A percentile compares a stretch with the other conserved stretches of the same genome.
Evolutionary conservation across 2,113 vertebrate species (phyloP).

Genomic region (Ploceus nigricollis): DNA sequence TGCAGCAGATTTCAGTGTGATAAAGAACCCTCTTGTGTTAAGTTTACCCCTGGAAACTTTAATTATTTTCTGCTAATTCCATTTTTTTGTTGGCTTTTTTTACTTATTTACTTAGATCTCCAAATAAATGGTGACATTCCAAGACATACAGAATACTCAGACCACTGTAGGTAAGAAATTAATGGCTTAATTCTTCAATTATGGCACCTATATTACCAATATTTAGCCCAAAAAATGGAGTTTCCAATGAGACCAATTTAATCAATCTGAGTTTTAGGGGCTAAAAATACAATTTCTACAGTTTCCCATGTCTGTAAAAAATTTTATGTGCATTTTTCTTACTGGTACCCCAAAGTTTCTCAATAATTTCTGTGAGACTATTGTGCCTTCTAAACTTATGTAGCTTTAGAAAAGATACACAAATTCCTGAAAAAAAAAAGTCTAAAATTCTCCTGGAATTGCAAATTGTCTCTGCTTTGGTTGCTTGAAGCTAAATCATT

Average conservation of each 20-base stretch:
- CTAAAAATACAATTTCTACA: neutral
- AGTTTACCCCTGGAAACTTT: neutral
- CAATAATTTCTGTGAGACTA: neutral
- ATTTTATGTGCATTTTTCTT: neutral
- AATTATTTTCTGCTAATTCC: neutral
- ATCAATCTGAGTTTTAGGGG: neutral
- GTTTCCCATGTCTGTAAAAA: neutral
- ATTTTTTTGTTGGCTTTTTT: neutral
- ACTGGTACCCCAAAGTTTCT: neutral
- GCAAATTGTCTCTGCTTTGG: neutral
- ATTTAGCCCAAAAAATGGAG: neutral
- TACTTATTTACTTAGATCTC: neutral
- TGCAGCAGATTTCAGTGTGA: neutral
- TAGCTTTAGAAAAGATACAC: neutral
- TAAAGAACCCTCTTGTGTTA: neutral
- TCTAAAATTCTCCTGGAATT: neutral
- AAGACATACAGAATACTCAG: neutral
- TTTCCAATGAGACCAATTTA: neutral
- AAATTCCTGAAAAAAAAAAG: neutral
- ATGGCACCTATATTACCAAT: neutral
- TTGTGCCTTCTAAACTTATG: neutral
- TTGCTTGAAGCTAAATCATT: neutral
- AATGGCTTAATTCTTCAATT: neutral
- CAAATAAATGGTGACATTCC: neutral
- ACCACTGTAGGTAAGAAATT: neutral